phyloP scores from a whole-genome alignment of 2,797 vertebrate genomes.

The Malurus splendens region DNA sequence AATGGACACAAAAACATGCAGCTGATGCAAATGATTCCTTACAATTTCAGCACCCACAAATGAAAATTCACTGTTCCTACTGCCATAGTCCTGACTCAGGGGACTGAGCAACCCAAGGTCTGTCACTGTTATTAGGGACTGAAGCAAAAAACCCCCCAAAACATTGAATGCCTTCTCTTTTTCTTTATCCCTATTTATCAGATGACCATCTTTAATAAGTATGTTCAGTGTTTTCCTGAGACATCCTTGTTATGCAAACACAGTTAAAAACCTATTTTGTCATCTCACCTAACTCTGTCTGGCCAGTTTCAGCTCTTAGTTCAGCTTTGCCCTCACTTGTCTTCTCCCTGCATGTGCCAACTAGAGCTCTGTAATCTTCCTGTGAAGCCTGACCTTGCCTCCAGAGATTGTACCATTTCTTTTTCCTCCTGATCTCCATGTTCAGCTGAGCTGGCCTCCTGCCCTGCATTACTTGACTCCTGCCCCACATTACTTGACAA shows the following conservation, averaged over 20 bases:
- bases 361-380: neutral
- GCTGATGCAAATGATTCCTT: neutral
- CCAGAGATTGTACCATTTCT: neutral
- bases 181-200: neutral
- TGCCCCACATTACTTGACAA: rapidly evolving
- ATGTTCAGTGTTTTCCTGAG: neutral
- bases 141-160: neutral
- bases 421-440: neutral
- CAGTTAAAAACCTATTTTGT: neutral
- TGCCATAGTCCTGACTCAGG: neutral
- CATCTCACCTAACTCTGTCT: neutral
- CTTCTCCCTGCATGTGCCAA: neutral
- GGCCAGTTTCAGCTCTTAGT: neutral
- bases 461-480: rapidly evolving
- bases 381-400: neutral
- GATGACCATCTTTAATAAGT: neutral
- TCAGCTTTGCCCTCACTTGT: neutral
- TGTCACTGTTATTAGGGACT: neutral
- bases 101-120: neutral
- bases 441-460: neutral
- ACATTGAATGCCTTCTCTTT: neutral
- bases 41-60: neutral
- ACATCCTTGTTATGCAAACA: neutral
- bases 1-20: neutral
- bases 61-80: neutral